phyloP scores from a whole-genome alignment of 2,888 invertebrate species.

The Patella caerulea region DNA sequence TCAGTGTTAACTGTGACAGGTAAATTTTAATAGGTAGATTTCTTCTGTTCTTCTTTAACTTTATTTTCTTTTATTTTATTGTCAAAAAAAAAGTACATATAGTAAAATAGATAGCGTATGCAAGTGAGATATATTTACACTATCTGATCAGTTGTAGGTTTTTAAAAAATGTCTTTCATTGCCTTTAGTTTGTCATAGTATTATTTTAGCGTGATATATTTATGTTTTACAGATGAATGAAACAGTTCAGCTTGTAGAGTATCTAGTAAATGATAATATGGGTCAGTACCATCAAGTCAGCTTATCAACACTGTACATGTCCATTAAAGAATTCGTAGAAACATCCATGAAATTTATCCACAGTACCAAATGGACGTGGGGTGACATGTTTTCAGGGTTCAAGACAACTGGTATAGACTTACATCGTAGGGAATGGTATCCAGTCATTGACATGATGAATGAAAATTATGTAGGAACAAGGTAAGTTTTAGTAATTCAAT shows the following conservation, averaged over 20 bases:
- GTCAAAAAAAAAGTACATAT: too few species aligned
- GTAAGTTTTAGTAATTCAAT: constrained; percentile 6
- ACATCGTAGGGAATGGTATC: constrained; percentile 31
- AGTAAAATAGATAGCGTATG: too few species aligned
- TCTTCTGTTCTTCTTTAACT: too few species aligned
- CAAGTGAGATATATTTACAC: too few species aligned
- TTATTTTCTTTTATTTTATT: too few species aligned
- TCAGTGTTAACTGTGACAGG: too few species aligned
- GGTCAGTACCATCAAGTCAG: constrained; percentile 8
- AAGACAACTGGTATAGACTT: constrained; percentile 17
- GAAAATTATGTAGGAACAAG: constrained; percentile 29
- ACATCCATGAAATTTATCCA: constrained; percentile 16
- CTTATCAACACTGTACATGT: constrained; percentile 15
- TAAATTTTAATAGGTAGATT: too few species aligned
- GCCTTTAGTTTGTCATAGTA: too few species aligned
- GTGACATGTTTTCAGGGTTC: constrained; percentile 21
- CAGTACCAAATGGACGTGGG: constrained; percentile 23
- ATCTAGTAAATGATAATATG: constrained; percentile 20
- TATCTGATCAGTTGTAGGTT: too few species aligned
- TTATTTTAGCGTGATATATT: background rate
- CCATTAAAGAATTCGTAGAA: constrained; percentile 14
- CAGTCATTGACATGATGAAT: constrained; percentile 35
- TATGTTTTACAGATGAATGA: constrained; percentile 26
- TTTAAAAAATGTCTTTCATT: too few species aligned
- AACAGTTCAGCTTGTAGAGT: constrained; percentile 18